These are phyloP conservation scores for Drosophila eohydei DNA, from an alignment of 2,888 invertebrate genomes.

Conservation along the genomic window DNA sequence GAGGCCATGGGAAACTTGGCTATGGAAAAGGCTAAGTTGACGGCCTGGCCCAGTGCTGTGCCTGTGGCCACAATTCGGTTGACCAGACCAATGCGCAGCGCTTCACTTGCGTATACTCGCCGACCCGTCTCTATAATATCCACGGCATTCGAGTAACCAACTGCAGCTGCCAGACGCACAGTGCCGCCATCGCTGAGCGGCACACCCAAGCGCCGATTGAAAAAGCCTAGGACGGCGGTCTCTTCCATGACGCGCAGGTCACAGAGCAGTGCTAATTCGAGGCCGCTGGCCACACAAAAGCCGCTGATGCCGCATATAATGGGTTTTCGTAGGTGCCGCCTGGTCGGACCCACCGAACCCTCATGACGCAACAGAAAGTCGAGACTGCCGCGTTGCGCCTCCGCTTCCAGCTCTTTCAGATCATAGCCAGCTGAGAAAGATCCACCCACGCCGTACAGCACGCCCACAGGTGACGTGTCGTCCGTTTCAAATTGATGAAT, in stretches of 20 bases:
- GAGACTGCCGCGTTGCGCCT: conserved; percentile 72
- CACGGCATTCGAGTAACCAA: conserved; percentile 93
- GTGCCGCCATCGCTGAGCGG: conserved; percentile 94
- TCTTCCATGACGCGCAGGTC: conserved; percentile 95
- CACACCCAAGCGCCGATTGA: conserved; percentile 94
- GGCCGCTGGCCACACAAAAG: conserved; percentile 95
- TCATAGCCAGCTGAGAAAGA: conserved; percentile 97
- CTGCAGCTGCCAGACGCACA: conserved; percentile 91
- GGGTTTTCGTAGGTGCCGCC: conserved; percentile 91
- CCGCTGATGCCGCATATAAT: conserved; percentile 95
- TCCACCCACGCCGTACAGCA: conserved; percentile 95
- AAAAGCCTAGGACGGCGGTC: conserved; percentile 91
- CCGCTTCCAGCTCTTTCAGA: conserved; percentile 88
- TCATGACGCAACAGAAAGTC: conserved; percentile 82
- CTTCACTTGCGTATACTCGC: conserved; percentile 90
- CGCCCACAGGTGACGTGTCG: conserved; percentile 88
- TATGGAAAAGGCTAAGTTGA: conserved; percentile 90
- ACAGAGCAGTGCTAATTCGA: conserved; percentile 96
- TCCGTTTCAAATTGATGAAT: conserved; percentile 93
- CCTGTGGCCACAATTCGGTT: conserved; percentile 93
- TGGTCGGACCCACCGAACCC: conserved; percentile 88
- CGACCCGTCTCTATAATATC: conserved; percentile 95
- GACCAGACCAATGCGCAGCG: conserved; percentile 92
- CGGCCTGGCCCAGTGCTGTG: conserved; percentile 92
- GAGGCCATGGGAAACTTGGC: conserved; percentile 91